A percentile compares a stretch with the other conserved stretches of the same genome.
These are phyloP conservation scores for Gandaritis pyraliata DNA, from an alignment of 2,888 invertebrate genomes.

Conservation along the genomic window DNA sequence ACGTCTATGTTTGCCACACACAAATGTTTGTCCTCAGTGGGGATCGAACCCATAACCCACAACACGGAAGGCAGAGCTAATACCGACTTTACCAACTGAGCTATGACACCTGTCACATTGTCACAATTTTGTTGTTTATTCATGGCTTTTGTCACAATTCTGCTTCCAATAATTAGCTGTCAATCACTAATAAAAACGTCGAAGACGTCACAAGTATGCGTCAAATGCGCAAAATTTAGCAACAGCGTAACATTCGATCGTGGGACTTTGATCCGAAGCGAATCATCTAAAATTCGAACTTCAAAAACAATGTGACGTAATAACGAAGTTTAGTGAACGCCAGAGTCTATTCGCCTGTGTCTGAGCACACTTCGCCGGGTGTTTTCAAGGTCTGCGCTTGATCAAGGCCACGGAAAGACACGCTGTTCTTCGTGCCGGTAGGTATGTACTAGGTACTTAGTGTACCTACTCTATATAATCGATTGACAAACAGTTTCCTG, in stretches of 20 bases:
- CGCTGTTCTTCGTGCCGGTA: constrained; percentile 21
- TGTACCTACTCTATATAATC: constrained; percentile 1
- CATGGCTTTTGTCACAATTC: neutral
- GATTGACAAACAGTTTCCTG: constrained; percentile 19
- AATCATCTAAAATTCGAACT: constrained; percentile 59
- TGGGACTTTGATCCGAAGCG: constrained; percentile 63
- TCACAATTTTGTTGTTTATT: no score
- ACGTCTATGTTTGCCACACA: no score
- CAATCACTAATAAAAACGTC: constrained; percentile 25
- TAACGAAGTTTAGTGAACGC: constrained; percentile 80
- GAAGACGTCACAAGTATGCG: constrained; percentile 14
- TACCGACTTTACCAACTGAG: no score
- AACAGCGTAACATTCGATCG: constrained; percentile 56
- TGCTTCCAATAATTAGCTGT: constrained; percentile 14
- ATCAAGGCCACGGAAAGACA: constrained; percentile 68
- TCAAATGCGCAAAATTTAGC: constrained; percentile 43
- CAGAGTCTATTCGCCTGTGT: constrained; percentile 55
- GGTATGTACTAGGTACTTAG: no score
- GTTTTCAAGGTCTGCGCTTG: constrained; percentile 72
- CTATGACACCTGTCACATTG: no score
- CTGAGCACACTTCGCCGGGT: constrained; percentile 56
- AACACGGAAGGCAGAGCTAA: no score
- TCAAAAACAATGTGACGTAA: constrained; percentile 75
- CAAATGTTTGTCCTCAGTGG: no score
- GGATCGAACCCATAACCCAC: no score